Base-by-base conservation (phyloP, 2,797 vertebrate genomes). In the Sorex maritimensis region DNA sequence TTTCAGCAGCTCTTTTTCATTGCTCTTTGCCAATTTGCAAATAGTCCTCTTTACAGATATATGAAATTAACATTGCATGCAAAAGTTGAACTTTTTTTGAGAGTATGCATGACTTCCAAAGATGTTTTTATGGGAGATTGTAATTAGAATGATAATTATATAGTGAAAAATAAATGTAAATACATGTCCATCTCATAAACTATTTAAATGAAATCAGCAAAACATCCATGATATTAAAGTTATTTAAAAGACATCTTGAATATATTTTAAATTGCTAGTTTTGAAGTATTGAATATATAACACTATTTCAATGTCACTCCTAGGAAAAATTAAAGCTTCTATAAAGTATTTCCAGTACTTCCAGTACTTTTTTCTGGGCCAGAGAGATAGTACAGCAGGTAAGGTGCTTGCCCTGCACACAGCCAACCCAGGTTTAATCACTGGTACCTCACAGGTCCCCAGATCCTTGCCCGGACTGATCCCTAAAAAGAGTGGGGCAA, bases 21-120 rank as follows among this genome's bases (percentile, higher is more conserved):
- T 46, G 11, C n/a, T 65, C 55, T 74, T 52, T 91, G 90, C 85
- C 92, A 95, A 81, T 74, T 73, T 74, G 26, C 55, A 65, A 90
- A 80, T 24, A 73, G 44, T 75, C 3, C 28, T 34, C 92, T 90
- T 88, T 58, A 82, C 17, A 95, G 58, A 44, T 58, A 23, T 58
- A 44, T 92, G 15, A 6, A 95, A 88, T 77, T 72, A 84, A 63
- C 24, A 52, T 75, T 89, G 49, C 13, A 86, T 26, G 30, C 1
- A 81, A 14, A 84, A 68, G 79, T 84, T 77, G 26, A 93, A 68
- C 15, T 38, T 46, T n/a, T 65, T 72, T 69, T n/a, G 17, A 78
- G 75, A 13, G 38, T 0, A 75, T 34, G 10, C 17, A 30, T 81
- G 28, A 0, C 11, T 81, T 93, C 44, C 69, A 87, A 81, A 58